Percentiles rank a stretch among this genome's conserved stretches.
Conservation (phyloP, 2,888 invertebrate species). For the Dichetophora obliterata region DNA sequence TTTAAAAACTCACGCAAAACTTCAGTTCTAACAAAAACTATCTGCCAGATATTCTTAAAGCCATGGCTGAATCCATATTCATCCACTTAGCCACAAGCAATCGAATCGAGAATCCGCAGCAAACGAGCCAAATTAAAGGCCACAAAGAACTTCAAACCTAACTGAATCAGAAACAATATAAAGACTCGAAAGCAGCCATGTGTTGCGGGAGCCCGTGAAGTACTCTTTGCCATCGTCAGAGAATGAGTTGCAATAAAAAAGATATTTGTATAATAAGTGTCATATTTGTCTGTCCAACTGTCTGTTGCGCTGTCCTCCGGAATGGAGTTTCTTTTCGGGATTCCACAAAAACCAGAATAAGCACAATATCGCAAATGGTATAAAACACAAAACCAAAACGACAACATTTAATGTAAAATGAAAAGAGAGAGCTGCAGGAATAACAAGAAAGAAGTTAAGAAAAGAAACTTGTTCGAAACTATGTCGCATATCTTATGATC, state of each 20-base stretch:
- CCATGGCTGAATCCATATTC: constrained; percentile 6
- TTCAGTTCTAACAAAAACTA: neutral
- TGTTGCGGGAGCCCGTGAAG: neutral
- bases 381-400: neutral
- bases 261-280: constrained; percentile 60
- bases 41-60: neutral
- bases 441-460: constrained; percentile 41
- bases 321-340: constrained; percentile 14
- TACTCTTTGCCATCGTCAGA: too few species aligned
- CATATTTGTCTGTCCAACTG: constrained; percentile 48
- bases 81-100: constrained; percentile 15
- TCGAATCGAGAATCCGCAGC: neutral
- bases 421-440: constrained; percentile 31
- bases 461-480: constrained; percentile 56
- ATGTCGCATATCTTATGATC: constrained; percentile 45
- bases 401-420: neutral
- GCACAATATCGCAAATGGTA: neutral
- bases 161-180: neutral
- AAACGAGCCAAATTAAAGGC: neutral
- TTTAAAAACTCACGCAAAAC: neutral
- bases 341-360: constrained; percentile 6
- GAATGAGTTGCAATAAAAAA: constrained; percentile 38
- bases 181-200: neutral
- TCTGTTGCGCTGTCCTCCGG: constrained; percentile 26
- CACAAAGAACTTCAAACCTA: neutral